A percentile compares a stretch with the other conserved stretches of the same genome.
Evolutionary conservation across 2,113 vertebrate species (phyloP).

Genomic region (Atherinomorus stipes): DNA sequence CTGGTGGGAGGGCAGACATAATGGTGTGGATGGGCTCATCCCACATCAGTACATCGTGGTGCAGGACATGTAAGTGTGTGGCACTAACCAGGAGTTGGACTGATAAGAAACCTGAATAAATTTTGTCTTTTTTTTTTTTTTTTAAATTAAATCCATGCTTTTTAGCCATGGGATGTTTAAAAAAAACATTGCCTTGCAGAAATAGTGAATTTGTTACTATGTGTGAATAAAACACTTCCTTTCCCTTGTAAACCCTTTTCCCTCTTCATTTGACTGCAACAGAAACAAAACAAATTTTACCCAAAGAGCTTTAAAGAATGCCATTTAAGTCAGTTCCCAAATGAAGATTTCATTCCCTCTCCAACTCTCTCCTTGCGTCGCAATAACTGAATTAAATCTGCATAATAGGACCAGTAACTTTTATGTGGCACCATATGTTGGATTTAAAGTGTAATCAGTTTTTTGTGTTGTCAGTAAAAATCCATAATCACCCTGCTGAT

Average conservation of each 20-base stretch:
- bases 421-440: conserved; percentile 1
- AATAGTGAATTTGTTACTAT: background rate
- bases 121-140: conserved; percentile 15
- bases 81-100: background rate
- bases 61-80: conserved; percentile 91
- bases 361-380: background rate
- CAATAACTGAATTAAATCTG: conserved; percentile 23
- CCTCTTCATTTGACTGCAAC: background rate
- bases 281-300: background rate
- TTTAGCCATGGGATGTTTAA: background rate
- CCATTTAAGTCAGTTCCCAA: background rate
- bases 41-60: conserved; percentile 97
- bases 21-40: conserved; percentile 93
- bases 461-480: conserved; percentile 30
- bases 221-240: background rate
- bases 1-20: conserved; percentile 98
- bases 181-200: conserved; percentile 15
- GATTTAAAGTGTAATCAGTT: background rate
- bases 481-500: background rate
- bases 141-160: conserved; percentile 4
- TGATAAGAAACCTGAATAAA: background rate
- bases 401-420: conserved; percentile 23
- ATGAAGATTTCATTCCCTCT: conserved; percentile 19
- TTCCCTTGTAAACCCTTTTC: background rate
- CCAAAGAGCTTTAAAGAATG: background rate